These are phyloP conservation scores for Paraescarpia echinospica DNA, from an alignment of 1,140 invertebrate genomes.

Conservation along the genomic window DNA sequence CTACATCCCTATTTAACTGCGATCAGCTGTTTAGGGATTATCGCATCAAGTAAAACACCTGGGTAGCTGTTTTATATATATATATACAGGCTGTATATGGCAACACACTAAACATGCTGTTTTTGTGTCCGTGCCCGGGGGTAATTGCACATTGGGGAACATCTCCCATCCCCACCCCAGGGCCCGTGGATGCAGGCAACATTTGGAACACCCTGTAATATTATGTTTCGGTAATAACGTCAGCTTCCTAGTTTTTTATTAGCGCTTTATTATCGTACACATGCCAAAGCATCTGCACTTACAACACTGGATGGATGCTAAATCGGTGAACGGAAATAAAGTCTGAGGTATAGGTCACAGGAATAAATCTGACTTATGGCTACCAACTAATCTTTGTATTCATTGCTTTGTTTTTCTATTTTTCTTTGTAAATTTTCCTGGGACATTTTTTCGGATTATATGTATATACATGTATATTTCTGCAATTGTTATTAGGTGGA, in stretches of 20 bases:
- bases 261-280: background rate
- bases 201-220: background rate
- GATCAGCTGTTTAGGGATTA: too few relatives aligned
- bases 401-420: background rate
- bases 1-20: too few relatives aligned
- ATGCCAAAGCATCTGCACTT: background rate
- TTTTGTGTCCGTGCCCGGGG: background rate
- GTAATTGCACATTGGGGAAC: background rate
- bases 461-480: background rate
- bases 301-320: background rate
- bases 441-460: background rate
- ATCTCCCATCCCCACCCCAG: background rate
- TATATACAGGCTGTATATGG: background rate
- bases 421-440: background rate
- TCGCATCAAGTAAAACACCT: background rate
- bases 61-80: background rate
- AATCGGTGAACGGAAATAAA: background rate
- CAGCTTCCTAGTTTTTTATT: background rate
- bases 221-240: background rate
- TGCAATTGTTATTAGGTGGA: background rate
- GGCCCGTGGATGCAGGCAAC: background rate
- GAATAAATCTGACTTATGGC: background rate
- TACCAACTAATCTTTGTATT: background rate
- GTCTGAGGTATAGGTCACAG: background rate
- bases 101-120: background rate